Base-by-base conservation (phyloP, 2,113 vertebrate species). In the Hirundichthys speculiger region DNA sequence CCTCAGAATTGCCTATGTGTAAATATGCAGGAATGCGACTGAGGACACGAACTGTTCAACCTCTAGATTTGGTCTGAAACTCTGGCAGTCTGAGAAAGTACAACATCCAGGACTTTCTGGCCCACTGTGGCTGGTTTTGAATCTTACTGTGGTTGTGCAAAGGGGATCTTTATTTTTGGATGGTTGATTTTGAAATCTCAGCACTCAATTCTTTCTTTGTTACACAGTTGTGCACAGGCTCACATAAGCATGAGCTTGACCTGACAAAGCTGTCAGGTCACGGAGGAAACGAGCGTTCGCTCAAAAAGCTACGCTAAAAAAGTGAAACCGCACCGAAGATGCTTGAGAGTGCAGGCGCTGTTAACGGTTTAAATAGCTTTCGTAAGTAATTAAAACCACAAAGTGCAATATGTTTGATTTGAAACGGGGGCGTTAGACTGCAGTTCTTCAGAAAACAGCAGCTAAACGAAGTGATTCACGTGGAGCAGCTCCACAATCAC, bases 391-490 rank as follows among this genome's bases (percentile, higher is more conserved):
- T 65, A 39, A 75, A 83, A 79, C 75, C 79, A 13, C 73, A 65
- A 69, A 77, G 41, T 55, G 24, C 39, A 55, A 52, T 38, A 52
- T 64, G 34, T 49, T 21, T 50, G 19, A 45, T 70, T 27, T 53
- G 49, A 61, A 50, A 62, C 52, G n/a, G 43, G 22, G 34, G 18
- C 2, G 5, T 5, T 11, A 19, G 50, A 86, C 82, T 85, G 69
- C 53, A 42, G 15, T 48, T 73, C 79, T 54, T 4, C 16, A 69
- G 84, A 86, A 40, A 88, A 7, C 49, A 3, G 61, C 58, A 2
- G 74, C 58, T 85, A 74, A 86, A 82, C 79, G 85, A 85, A 69
- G 64, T 42, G 64, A 73, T 66, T 86, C 84, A 83, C 64, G 24
- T 27, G 2, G 20, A 66, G 69, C 46, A 3, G 55, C 57, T 73